Percentiles rank a stretch among this genome's conserved stretches.
Conservation (phyloP, 1,140 invertebrate genomes). For the Drosophila parabipectinata region DNA sequence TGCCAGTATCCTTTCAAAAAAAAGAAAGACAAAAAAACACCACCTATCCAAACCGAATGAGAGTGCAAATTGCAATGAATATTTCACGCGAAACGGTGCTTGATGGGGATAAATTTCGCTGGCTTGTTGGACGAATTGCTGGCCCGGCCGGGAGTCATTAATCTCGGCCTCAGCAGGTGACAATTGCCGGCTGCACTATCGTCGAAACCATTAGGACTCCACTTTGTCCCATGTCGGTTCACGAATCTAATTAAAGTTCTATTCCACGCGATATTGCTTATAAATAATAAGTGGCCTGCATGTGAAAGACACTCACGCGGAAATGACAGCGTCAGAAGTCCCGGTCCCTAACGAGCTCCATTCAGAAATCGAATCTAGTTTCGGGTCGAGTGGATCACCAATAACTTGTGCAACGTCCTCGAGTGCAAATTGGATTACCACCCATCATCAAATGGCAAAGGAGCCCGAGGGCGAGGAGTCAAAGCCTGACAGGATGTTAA, state of each 20-base stretch:
- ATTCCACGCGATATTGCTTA: conserved; percentile 26
- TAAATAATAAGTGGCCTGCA: conserved; percentile 45
- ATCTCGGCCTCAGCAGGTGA: conserved; percentile 35
- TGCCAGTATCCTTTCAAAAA: background rate
- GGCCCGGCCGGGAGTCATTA: conserved; percentile 17
- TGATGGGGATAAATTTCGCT: conserved; percentile 38
- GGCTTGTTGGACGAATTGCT: conserved; percentile 34
- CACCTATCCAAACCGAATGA: background rate
- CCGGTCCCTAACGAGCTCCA: conserved; percentile 19
- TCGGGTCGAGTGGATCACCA: conserved; percentile 39
- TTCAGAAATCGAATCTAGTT: conserved; percentile 28
- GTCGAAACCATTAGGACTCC: conserved; percentile 38
- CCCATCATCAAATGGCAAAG: conserved; percentile 8
- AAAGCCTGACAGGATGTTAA: conserved; percentile 54
- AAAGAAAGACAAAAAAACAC: background rate
- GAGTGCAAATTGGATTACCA: conserved; percentile 58
- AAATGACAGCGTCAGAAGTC: conserved; percentile 19
- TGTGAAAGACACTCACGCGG: conserved; percentile 8
- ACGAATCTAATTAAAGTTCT: conserved; percentile 26
- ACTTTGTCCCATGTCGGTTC: conserved; percentile 19
- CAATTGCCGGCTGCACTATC: conserved; percentile 33
- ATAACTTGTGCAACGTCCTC: conserved; percentile 40
- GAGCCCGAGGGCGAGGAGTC: conserved; percentile 15
- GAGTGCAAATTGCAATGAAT: conserved; percentile 66
- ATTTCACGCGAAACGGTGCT: conserved; percentile 43